A percentile compares a stretch with the other conserved stretches of the same genome.
phyloP scores from a whole-genome alignment of 37 sponge, comb jelly and placozoan species.

The Aplysina aerophoba region DNA sequence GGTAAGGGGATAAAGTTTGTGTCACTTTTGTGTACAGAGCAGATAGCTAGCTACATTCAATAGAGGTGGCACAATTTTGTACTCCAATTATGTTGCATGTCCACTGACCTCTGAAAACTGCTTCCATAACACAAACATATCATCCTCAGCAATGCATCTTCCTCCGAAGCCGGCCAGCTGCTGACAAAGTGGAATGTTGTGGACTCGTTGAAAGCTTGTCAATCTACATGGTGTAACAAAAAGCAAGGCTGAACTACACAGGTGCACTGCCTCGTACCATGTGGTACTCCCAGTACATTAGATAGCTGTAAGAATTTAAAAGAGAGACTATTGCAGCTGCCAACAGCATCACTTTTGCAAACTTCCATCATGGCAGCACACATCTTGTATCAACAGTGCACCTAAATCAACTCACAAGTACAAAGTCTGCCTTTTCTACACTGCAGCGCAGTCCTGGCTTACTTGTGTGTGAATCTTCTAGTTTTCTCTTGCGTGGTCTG shows the following conservation, averaged over 20 bases:
- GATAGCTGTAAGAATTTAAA: too few species aligned
- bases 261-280: neutral
- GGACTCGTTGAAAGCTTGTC: neutral
- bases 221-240: neutral
- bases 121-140: constrained; percentile 64
- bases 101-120: constrained; percentile 61
- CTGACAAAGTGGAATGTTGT: neutral
- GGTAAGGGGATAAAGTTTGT: too few species aligned
- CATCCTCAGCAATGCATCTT: constrained; percentile 45
- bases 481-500: neutral
- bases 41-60: too few species aligned
- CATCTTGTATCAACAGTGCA: neutral
- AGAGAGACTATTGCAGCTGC: too few species aligned
- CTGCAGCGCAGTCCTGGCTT: neutral
- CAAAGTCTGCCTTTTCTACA: constrained; percentile 16
- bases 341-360: too few species aligned
- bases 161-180: constrained; percentile 59
- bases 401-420: neutral
- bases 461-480: constrained; percentile 44
- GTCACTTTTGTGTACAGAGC: too few species aligned
- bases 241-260: neutral
- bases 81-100: neutral
- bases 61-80: too few species aligned
- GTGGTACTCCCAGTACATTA: too few species aligned
- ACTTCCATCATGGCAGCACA: too few species aligned